Base-by-base conservation (phyloP, 1,140 invertebrate genomes). In the Orussus abietinus region DNA sequence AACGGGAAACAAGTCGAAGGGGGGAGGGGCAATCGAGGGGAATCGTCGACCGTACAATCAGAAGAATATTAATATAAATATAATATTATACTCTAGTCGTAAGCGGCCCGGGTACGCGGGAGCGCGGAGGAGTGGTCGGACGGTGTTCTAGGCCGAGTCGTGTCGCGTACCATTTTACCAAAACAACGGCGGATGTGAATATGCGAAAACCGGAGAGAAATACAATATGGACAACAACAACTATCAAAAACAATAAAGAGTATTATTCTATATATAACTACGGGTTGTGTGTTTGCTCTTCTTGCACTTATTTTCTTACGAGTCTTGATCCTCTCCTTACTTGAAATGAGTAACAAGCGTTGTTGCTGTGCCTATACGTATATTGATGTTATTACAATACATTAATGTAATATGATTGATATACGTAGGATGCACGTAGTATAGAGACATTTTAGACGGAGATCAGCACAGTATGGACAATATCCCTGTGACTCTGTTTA, bases 231-330 rank as follows among this genome's bases (percentile, higher is more conserved):
- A 69, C 58, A 66, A 67, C 52, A 60, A 55, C 46, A 61, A 44
- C 62, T 66, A 69, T 66, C 55, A 64, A 69, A 71, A 70, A 71
- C 59, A 70, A 72, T 71, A 71, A 72, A 72, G 69, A 72, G 66
- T 72, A 72, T 72, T 72, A 72, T 72, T 72, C 69, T 72, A 72
- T 70, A 71, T 61, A 66, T 63, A 68, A 64, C 34, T 57, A 49
- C 48, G 53, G 45, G 25, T 55, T 49, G 42, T 45, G 57, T 57
- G 38, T 34, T 51, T 44, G 46, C 26, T 12, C 28, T 22, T 33
- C 13, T 48, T n/a, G 5, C 10, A 15, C 37, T 5, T 35, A 15
- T 7, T 9, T 31, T 21, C 17, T 42, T 10, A 26, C 39, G 18
- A 26, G 10, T 31, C 32, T 35, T 30, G 22, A 20, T 40, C 30